Conservation (phyloP, 2,888 invertebrate genomes). For the Ectemnius continuus region DNA sequence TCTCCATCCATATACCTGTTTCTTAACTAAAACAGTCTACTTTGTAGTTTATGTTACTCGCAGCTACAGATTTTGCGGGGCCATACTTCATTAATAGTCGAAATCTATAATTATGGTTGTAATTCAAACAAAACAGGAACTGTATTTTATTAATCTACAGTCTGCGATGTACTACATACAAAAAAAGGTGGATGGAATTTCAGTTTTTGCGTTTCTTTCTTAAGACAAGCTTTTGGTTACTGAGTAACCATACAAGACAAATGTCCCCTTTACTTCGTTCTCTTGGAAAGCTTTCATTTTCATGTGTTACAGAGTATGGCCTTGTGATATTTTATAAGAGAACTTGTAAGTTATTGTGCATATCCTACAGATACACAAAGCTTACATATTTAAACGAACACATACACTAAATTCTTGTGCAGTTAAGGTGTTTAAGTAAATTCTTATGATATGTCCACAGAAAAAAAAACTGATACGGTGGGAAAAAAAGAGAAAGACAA, state of each 20-base stretch:
- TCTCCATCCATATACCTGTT: no score
- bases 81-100: no score
- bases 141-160: no score
- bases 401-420: conserved; percentile 50
- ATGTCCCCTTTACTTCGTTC: not conserved
- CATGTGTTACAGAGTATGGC: conserved; percentile 43
- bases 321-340: conserved; percentile 49
- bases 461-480: conserved; percentile 77
- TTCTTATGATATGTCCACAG: conserved; percentile 78
- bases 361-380: conserved; percentile 55
- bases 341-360: conserved; percentile 62
- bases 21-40: no score
- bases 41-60: no score
- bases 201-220: conserved; percentile 8
- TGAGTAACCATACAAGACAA: not conserved
- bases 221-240: no score
- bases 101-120: no score
- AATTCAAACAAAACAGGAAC: no score
- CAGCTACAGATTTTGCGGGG: no score
- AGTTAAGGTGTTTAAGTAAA: conserved; percentile 69
- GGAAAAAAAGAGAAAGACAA: conserved; percentile 75
- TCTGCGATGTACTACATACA: conserved; percentile 5
- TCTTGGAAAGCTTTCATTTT: not conserved
- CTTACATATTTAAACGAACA: conserved; percentile 60
- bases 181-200: not conserved